These are phyloP conservation scores for Tympanoctomys barrerae DNA, from an alignment of 2,797 vertebrate species.

Conservation along the genomic window DNA sequence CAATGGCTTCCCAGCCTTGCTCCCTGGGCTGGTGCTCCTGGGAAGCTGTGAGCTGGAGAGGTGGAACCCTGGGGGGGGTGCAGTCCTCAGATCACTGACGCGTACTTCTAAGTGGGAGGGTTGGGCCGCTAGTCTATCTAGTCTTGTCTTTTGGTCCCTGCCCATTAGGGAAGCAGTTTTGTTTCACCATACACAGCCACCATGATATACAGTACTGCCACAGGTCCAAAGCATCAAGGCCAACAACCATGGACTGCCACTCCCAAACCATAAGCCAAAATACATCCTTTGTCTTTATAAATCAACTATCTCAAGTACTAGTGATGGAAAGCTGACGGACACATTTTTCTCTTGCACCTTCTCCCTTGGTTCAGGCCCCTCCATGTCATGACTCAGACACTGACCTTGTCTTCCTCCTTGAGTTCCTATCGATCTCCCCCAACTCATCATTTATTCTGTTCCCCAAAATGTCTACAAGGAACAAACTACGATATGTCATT, in stretches of 20 bases:
- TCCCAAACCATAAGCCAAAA: neutral
- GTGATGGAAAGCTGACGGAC: neutral
- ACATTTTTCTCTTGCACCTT: neutral
- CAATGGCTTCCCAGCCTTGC: neutral
- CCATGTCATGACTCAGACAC: neutral
- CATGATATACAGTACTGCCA: neutral
- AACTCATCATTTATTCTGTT: neutral
- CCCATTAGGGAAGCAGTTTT: neutral
- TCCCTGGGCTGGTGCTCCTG: neutral
- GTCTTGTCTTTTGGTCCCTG: neutral
- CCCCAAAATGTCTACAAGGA: neutral
- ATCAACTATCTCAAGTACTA: neutral
- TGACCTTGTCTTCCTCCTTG: neutral
- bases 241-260: neutral
- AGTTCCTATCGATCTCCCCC: neutral
- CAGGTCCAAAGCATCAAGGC: neutral
- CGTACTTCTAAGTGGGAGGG: neutral
- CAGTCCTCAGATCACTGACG: too few relatives aligned
- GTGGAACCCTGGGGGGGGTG: neutral
- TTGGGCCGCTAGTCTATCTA: neutral
- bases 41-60: neutral
- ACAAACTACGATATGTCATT: neutral
- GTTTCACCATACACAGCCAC: neutral
- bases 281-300: neutral
- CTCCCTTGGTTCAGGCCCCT: neutral